Evolutionary conservation across 64 coral and sea anemone species (phyloP).

Genomic region (Stichodactyla helianthus): DNA sequence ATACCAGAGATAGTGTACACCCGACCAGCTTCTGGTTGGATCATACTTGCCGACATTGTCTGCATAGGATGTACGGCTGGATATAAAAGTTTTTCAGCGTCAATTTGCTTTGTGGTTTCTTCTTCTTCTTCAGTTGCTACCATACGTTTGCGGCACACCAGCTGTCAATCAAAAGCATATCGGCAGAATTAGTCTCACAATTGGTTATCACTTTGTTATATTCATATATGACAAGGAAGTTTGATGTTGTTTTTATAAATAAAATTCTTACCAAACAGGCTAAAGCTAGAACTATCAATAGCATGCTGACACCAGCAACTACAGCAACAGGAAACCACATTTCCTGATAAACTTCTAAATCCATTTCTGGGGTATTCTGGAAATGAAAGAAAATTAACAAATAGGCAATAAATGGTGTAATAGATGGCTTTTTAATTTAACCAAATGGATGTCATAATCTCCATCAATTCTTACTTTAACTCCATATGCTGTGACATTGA

Average conservation of each 20-base stretch:
- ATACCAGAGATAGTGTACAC: conserved; percentile 63
- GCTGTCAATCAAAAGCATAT: conserved; percentile 32
- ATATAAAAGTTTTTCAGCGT: conserved; percentile 70
- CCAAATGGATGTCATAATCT: not conserved
- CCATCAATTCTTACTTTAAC: conserved; percentile 42
- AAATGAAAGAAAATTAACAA: not conserved
- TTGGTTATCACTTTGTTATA: not conserved
- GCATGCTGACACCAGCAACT: conserved; percentile 66
- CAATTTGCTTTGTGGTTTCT: conserved; percentile 34
- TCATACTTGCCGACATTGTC: conserved; percentile 81
- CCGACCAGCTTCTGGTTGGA: conserved; percentile 65
- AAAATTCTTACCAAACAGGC: conserved; percentile 65
- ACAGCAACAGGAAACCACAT: conserved; percentile 95
- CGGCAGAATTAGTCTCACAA: not conserved
- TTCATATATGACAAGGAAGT: not conserved
- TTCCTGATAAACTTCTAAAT: conserved; percentile 82
- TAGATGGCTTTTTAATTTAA: too few species aligned
- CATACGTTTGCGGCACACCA: conserved; percentile 69
- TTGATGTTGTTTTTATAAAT: not conserved
- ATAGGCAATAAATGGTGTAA: not conserved
- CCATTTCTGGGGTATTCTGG: conserved; percentile 60
- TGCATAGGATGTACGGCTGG: conserved; percentile 65
- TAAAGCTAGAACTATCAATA: conserved; percentile 79
- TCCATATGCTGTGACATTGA: conserved; percentile 86
- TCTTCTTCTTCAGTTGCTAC: conserved; percentile 58